Base-by-base conservation (phyloP, 2,888 invertebrate species). In the Orthosia incerta region DNA sequence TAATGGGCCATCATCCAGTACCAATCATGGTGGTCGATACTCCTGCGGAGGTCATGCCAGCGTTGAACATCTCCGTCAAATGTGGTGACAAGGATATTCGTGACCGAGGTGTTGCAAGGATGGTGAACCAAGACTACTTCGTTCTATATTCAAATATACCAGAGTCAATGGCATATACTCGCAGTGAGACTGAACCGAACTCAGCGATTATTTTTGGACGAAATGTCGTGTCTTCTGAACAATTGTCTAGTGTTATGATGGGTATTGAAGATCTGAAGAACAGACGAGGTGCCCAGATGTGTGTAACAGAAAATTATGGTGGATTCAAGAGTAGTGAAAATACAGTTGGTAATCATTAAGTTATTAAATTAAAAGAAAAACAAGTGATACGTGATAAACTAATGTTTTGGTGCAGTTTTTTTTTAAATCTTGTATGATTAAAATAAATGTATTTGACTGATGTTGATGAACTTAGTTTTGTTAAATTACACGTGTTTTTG, bases 111-210 rank as follows among this genome's bases (percentile, higher is more conserved):
- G 63, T 72, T 18, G 66, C 13, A 18, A 76, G 66, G 46, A 2
- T 59, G 1, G 50, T 76, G 18, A 69, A 69, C n/a, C 13, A 63
- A n/a, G 48, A 80, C 18, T 76, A 70, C 13, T 80, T 80, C 12
- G 50, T 72, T 31, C 12, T 73, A 0, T 80, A 76, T 23, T 0
- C 12, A 1, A 9, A 4, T 23, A 57, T 77, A 31, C 15, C 55
- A 4, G 18, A 4, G 5, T 50, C 50, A 4, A 59, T 46, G 63
- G 51, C 26, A 18, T 0, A 7, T 51, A 56, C 46, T 26, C 57
- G 56, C 5, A 69, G n/a, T 23, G 69, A 59, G 0, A 18, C 55
- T n/a, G 72, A 80, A 50, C 70, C 23, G 11, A 80, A 70, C 15
- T 4, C 2, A 12, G 80, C 63, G 11, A 0, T 55, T 15, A 48